Evolutionary conservation across 2,888 invertebrate genomes (phyloP).

Genomic region (Archips crataeganus): DNA sequence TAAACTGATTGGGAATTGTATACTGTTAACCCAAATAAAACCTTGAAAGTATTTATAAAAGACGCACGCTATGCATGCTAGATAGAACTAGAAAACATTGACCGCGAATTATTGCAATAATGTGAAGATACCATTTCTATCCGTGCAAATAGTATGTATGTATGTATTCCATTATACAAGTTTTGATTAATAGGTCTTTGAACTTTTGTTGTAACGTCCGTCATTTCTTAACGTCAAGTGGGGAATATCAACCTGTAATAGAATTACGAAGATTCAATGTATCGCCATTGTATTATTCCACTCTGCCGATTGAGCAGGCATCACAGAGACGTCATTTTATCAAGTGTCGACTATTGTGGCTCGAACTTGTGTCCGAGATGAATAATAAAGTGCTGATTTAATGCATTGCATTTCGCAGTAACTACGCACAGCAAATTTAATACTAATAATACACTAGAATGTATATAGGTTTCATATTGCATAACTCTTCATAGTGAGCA

Average conservation of each 20-base stretch:
- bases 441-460: conserved; percentile 58
- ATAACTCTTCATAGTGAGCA: conserved; percentile 49
- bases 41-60: not conserved
- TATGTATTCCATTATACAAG: not conserved
- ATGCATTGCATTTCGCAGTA: conserved; percentile 54
- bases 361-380: conserved; percentile 47
- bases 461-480: conserved; percentile 53
- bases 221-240: not conserved
- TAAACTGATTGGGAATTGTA: conserved; percentile 13
- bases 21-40: conserved; percentile 23
- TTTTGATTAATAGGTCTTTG: not conserved
- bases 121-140: not conserved
- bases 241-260: not conserved
- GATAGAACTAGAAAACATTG: not conserved
- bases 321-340: conserved; percentile 20
- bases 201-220: not conserved
- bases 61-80: not conserved
- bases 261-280: not conserved
- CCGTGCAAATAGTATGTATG: not conserved
- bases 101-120: not conserved
- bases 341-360: conserved; percentile 24
- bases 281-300: not conserved
- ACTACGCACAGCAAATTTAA: conserved; percentile 54
- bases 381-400: conserved; percentile 53
- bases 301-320: not conserved